phyloP scores from a whole-genome alignment of 2,888 invertebrate genomes.

The Ashinkailepas kermadecensis region DNA sequence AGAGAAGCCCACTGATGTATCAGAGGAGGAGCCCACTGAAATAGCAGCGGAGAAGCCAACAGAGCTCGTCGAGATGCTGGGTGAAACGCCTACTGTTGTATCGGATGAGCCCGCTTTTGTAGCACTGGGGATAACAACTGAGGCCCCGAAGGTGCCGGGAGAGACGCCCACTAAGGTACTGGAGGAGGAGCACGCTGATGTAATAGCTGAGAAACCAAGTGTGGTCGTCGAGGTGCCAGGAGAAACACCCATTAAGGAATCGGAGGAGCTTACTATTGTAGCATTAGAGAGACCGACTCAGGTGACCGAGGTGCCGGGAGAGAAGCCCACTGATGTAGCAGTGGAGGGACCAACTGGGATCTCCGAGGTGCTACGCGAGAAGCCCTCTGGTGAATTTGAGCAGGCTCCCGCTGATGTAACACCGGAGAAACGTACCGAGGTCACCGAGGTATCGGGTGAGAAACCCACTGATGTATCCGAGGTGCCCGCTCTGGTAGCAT shows the following conservation, averaged over 20 bases:
- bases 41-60: too few relatives aligned
- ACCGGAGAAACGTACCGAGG: too few relatives aligned
- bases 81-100: too few relatives aligned
- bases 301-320: not conserved
- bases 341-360: not conserved
- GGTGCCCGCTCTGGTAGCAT: too few relatives aligned
- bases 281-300: not conserved
- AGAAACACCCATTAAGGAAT: not conserved
- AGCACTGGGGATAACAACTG: too few relatives aligned
- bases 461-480: too few relatives aligned
- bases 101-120: not conserved
- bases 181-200: not conserved
- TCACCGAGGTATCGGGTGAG: not conserved
- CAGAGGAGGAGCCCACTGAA: not conserved
- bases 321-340: not conserved
- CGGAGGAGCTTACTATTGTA: not conserved
- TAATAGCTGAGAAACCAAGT: not conserved
- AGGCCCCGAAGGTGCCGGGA: too few relatives aligned
- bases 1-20: not conserved
- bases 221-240: not conserved
- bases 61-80: too few relatives aligned
- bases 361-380: rapidly evolving
- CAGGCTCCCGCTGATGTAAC: too few relatives aligned
- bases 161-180: not conserved
- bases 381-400: too few relatives aligned